Base-by-base conservation (phyloP, 2,113 vertebrate genomes). In the Merops nubicus region DNA sequence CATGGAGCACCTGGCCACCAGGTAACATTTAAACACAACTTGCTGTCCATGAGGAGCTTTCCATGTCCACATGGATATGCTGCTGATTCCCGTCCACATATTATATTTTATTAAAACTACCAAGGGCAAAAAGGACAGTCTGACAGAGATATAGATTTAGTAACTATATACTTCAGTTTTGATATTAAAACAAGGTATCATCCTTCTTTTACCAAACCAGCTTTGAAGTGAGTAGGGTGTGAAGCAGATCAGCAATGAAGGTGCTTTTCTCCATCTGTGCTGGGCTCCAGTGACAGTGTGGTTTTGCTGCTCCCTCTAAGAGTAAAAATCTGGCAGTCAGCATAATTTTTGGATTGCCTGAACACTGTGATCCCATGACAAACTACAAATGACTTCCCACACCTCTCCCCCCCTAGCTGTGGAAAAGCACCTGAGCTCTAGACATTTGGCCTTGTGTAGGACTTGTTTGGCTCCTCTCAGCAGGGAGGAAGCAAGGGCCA, bases 61-160 rank as follows among this genome's bases (percentile, higher is more conserved):
- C 62, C 29, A 31, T 38, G 12, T 40, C 16, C 73, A 16, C 10
- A 2, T 21, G 8, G 38, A 76, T 91, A 9, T 54, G 29, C 50
- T 88, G 63, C 42, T 51, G 29, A 47, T 78, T 77, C 70, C 5
- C 21, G 36, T 68, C 40, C 12, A 38, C 21, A 53, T 8, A 9
- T 79, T 91, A 85, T 68, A 34, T 82, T 81, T 68, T 48, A 79
- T 34, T 63, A 40, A 16, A 73, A 8, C 45, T 73, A 36, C 3
- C 4, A 60, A 64, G 23, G 97, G 54, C 48, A 98, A 54, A 82
- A 62, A 72, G 97, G 96, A 95, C 96, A 97, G 78, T 91, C 89
- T 93, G 96, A 91, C 28, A 79, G 56, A 94, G 7, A 75, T 59
- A 97, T 97, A 92, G 98, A 98, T 94, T 96, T 83, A 98, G 98